Base-by-base conservation (phyloP, 2,797 vertebrate species). In the Nannoperca australis region DNA sequence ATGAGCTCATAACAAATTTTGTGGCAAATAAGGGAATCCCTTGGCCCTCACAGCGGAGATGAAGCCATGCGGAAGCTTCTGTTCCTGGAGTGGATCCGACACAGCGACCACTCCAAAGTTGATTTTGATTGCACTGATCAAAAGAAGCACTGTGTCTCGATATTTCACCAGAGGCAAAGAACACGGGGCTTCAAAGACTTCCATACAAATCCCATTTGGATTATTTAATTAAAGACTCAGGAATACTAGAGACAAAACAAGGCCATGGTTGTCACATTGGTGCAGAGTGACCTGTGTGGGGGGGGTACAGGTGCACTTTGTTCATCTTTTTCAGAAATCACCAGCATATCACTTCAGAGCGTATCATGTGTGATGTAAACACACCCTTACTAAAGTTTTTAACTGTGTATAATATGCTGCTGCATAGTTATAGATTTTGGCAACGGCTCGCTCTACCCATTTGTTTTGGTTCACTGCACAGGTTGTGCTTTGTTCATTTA, bases 121-220 rank as follows among this genome's bases (percentile, higher is more conserved):
- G 91, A 91, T 88, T 90, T 82, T 92, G 90, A 93, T 94, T 88
- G 91, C 77, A 81, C 80, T 93, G 93, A 93, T 94, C 90, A 93
- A 94, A 94, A 87, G 90, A 80, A 85, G 70, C 72, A 76, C 82
- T 3, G 53, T 60, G 82, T 85, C 89, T 76, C 22, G 36, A 90
- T 89, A 65, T 86, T 85, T 79, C 66, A 70, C 82, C 68, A 24
- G 66, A 85, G 72, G 71, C 53, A 79, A 73, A 73, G 59, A 71
- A 77, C 80, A 75, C 22, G 4, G 38, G 34, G 87, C 91, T 92
- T 93, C 90, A 92, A 93, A 92, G 91, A 27, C 64, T 40, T 55
- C 24, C 69, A 12, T 47, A 18, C 87, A 92, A 93, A 94, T 93
- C 91, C 90, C 71, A 87, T 87, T 88, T 86, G 90, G 85, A 89